A percentile compares a stretch with the other conserved stretches of the same genome.
Evolutionary conservation across 2,888 invertebrate genomes (phyloP).

Genomic region (Scelioninae gen. 1): DNA sequence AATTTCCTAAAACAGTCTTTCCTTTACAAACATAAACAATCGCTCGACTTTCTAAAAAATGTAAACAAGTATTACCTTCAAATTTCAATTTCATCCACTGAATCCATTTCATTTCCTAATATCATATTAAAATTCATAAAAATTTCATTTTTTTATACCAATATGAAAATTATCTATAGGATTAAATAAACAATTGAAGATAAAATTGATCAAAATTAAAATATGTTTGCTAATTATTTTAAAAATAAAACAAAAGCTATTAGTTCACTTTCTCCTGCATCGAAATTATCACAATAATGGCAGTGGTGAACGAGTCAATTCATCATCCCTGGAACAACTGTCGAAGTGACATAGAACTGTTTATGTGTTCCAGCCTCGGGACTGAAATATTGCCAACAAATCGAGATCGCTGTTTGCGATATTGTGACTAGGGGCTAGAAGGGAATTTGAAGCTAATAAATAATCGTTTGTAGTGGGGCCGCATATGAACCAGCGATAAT

Average conservation of each 20-base stretch:
- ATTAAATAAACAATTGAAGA: no score
- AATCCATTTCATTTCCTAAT: no score
- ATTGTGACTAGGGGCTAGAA: conserved; percentile 20
- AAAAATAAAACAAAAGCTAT: neutral
- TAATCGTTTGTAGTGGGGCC: conserved; percentile 33
- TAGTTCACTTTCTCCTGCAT: conserved; percentile 24
- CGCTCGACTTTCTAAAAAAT: no score
- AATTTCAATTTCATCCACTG: no score
- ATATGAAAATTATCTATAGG: no score
- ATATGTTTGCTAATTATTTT: no score
- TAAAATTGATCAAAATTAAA: no score
- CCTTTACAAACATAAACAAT: no score
- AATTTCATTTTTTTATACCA: no score
- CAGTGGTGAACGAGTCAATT: conserved; percentile 20
- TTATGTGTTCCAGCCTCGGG: conserved; percentile 35
- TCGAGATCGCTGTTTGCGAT: conserved; percentile 45
- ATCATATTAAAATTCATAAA: no score
- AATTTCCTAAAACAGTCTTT: no score
- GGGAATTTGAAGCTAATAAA: conserved; percentile 32
- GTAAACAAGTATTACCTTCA: no score
- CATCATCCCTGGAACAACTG: conserved; percentile 34
- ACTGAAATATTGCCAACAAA: conserved; percentile 52
- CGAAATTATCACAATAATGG: conserved; percentile 14
- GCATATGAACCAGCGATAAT: conserved; percentile 34
- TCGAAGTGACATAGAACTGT: conserved; percentile 49